Conservation (phyloP, 1,140 invertebrate species). For the Hestina assimilis region DNA sequence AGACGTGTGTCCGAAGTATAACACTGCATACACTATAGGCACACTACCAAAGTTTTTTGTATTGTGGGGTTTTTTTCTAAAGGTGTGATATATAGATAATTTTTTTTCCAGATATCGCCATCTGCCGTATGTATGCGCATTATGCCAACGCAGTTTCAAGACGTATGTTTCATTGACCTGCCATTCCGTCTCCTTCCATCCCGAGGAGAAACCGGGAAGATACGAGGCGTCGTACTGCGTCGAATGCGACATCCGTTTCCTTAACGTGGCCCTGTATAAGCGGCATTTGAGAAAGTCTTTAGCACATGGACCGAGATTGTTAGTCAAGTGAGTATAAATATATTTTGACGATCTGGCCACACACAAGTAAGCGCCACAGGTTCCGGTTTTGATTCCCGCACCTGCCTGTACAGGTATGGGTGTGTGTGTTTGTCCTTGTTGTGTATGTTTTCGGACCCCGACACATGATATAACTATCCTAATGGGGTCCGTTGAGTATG, state of each 20-base stretch:
- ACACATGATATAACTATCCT: no score
- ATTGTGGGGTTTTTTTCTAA: background rate
- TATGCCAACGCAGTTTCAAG: conserved; percentile 14
- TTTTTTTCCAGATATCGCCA: conserved; percentile 11
- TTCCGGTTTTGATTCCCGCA: no score
- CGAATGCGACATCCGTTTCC: conserved; percentile 20
- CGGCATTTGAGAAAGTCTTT: conserved; percentile 16
- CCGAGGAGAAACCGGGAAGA: background rate
- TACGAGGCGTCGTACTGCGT: conserved; percentile 19
- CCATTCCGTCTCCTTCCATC: background rate
- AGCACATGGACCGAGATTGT: conserved; percentile 6
- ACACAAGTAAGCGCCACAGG: background rate
- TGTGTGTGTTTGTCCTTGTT: no score
- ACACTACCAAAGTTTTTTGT: background rate
- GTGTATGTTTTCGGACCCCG: no score
- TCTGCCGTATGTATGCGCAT: conserved; percentile 7
- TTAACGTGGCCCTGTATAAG: conserved; percentile 7
- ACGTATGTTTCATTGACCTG: background rate
- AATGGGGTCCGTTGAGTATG: no score
- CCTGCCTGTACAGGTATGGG: no score
- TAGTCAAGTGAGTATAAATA: background rate
- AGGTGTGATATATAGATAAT: background rate
- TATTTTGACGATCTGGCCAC: background rate
- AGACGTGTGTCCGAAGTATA: no score
- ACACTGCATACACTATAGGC: no score